These are phyloP conservation scores for Nerophis lumbriciformis DNA, from an alignment of 2,113 vertebrate species.

Conservation along the genomic window DNA sequence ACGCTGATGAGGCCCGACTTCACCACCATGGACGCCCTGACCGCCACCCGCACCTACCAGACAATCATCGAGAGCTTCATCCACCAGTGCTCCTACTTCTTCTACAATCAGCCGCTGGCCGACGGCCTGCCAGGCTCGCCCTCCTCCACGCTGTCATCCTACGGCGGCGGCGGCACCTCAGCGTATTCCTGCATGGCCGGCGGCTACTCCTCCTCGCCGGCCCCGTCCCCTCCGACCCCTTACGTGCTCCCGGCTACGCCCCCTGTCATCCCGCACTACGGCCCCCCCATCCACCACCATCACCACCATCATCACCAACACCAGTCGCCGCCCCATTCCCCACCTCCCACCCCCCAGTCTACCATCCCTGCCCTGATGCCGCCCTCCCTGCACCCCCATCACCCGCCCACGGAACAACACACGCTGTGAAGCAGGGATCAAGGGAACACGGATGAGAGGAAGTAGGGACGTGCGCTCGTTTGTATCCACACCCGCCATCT, in stretches of 20 bases:
- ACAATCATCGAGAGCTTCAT: conserved; percentile 98
- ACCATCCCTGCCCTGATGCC: conserved; percentile 75
- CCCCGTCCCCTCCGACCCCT: conserved; percentile 47
- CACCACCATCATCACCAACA: conserved; percentile 54
- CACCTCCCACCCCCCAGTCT: conserved; percentile 79
- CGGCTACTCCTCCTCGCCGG: conserved; percentile 52
- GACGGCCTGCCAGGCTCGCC: conserved; percentile 73
- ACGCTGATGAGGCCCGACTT: conserved; percentile 91
- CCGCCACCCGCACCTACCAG: conserved; percentile 90
- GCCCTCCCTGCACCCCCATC: conserved; percentile 70
- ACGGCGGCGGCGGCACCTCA: conserved; percentile 52
- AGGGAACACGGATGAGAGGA: conserved; percentile 22
- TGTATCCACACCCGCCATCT: conserved; percentile 10
- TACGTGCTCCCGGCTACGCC: conserved; percentile 61
- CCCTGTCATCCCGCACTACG: conserved; percentile 65
- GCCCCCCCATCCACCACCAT: conserved; percentile 61
- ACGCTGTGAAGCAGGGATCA: conserved; percentile 76
- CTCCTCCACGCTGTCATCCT: conserved; percentile 59
- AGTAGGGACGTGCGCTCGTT: not conserved
- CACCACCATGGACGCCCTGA: conserved; percentile 92
- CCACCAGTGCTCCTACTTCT: conserved; percentile 90
- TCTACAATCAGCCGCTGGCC: conserved; percentile 80
- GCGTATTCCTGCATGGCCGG: conserved; percentile 67
- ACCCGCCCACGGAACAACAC: conserved; percentile 79
- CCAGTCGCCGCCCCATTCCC: conserved; percentile 74